These are phyloP conservation scores for Acropternis orthonyx DNA, from an alignment of 2,797 vertebrate species.

Conservation along the genomic window DNA sequence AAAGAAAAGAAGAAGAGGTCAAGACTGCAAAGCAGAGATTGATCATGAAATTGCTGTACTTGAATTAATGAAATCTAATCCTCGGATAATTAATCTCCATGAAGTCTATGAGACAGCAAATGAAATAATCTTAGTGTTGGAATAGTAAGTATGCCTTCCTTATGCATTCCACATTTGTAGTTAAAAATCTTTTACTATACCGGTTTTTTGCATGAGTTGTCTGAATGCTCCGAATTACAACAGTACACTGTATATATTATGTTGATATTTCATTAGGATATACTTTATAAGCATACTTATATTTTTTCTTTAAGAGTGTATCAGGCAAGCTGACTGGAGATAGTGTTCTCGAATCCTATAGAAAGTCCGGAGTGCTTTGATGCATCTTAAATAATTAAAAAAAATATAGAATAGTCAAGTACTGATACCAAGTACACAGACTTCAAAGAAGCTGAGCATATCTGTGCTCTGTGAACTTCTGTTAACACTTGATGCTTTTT, in stretches of 20 bases:
- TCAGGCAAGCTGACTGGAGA: neutral
- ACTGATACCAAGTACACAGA: neutral
- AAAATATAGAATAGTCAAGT: neutral
- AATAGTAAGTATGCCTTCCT: conserved; percentile 87
- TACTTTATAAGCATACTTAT: neutral
- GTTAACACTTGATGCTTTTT: neutral
- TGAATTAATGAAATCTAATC: conserved; percentile 84
- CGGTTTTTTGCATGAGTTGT: neutral
- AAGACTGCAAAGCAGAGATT: conserved; percentile 91
- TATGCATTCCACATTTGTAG: neutral
- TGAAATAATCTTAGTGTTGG: conserved; percentile 89
- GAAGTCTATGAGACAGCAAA: conserved; percentile 90
- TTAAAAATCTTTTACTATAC: neutral
- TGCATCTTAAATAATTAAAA: neutral
- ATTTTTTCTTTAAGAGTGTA: neutral
- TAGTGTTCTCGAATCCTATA: neutral
- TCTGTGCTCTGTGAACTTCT: neutral
- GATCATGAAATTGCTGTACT: conserved; percentile 94
- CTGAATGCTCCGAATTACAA: neutral
- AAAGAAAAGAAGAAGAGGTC: conserved; percentile 90
- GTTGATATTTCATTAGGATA: neutral
- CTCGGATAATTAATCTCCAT: conserved; percentile 88
- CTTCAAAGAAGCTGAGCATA: neutral
- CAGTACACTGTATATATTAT: neutral
- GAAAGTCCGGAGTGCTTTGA: neutral